Evolutionary conservation across 2,888 invertebrate genomes (phyloP).

Genomic region (Pollenia labialis): DNA sequence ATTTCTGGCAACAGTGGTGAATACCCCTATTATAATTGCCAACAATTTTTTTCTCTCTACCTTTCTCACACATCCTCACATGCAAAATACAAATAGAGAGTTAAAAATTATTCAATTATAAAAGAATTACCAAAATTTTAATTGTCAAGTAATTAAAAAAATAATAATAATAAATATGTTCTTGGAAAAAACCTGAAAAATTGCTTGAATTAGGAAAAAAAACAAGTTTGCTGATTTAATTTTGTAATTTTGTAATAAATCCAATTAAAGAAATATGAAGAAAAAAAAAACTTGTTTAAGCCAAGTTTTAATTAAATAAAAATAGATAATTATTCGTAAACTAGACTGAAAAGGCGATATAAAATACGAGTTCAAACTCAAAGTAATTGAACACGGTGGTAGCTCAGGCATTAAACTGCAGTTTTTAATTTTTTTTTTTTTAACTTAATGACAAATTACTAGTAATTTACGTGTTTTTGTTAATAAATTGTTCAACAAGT

Average conservation of each 20-base stretch:
- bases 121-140: background rate
- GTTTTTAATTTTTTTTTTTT: background rate
- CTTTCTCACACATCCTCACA: too few relatives aligned
- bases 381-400: conserved; percentile 20
- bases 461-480: conserved; percentile 65
- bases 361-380: conserved; percentile 38
- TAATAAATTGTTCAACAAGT: conserved; percentile 63
- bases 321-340: conserved; percentile 61
- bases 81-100: background rate
- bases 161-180: background rate
- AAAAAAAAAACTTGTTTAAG: conserved; percentile 63
- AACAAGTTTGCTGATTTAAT: conserved; percentile 62
- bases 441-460: conserved; percentile 69
- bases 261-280: conserved; percentile 62
- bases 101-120: background rate
- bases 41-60: too few relatives aligned
- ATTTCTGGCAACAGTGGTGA: too few relatives aligned
- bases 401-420: background rate
- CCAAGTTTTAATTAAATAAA: conserved; percentile 48
- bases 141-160: conserved; percentile 40
- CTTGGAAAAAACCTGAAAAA: conserved; percentile 37
- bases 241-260: conserved; percentile 64
- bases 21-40: too few relatives aligned
- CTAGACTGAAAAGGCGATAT: conserved; percentile 28
- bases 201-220: conserved; percentile 33